A percentile compares a stretch with the other conserved stretches of the same genome.
Conservation (phyloP, 37 sponge, comb jelly and placozoan genomes). For the Theonella swinhoei region DNA sequence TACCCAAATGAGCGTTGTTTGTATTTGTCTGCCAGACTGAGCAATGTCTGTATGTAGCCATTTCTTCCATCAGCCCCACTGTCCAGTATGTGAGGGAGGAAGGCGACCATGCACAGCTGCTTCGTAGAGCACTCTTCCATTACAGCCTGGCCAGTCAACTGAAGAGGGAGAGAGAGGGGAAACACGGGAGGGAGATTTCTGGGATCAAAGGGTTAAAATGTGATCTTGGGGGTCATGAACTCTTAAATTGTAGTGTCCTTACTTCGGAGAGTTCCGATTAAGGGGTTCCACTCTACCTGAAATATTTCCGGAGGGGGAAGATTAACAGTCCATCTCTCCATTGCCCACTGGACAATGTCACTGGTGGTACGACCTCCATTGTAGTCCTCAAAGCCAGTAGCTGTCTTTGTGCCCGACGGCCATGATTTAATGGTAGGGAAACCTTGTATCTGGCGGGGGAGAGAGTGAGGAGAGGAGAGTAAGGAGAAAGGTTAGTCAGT, state of each 20-base stretch:
- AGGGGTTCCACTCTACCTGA: slow-evolving; percentile 76
- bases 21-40: slow-evolving; percentile 76
- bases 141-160: slow-evolving; percentile 73
- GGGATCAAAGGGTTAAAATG: too few species aligned
- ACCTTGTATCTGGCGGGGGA: slow-evolving; percentile 70
- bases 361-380: slow-evolving; percentile 84
- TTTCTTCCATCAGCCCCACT: slow-evolving; percentile 80
- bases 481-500: background rate
- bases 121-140: slow-evolving; percentile 80
- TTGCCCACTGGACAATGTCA: slow-evolving; percentile 90
- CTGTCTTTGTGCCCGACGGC: slow-evolving; percentile 89
- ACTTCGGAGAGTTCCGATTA: too few species aligned
- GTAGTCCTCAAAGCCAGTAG: slow-evolving; percentile 78
- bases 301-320: slow-evolving; percentile 92
- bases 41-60: slow-evolving; percentile 59
- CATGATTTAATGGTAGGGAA: slow-evolving; percentile 98
- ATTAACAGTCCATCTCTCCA: slow-evolving; percentile 64
- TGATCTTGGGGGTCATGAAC: too few species aligned
- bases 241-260: background rate
- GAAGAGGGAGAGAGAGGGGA: slow-evolving; percentile 2
- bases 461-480: background rate
- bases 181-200: background rate
- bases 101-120: slow-evolving; percentile 88
- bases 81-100: slow-evolving; percentile 98
- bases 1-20: slow-evolving; percentile 90